These are phyloP conservation scores for human (Homo sapiens) DNA, from an alignment of 2,113 vertebrate species.

Conservation along the genomic window DNA sequence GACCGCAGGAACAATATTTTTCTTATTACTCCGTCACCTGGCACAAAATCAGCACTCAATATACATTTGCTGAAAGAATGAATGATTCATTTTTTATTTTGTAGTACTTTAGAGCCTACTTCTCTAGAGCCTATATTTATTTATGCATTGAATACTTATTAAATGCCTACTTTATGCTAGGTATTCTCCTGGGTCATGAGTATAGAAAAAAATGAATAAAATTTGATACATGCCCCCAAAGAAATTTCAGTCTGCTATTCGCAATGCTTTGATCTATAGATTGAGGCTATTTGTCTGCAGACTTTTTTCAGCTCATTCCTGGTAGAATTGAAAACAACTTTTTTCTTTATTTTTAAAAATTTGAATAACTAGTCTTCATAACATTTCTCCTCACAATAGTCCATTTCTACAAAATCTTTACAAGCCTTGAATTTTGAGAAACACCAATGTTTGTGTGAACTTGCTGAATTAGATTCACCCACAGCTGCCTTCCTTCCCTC, in stretches of 20 bases:
- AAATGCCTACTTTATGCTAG: neutral
- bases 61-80: neutral
- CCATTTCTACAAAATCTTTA: neutral
- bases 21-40: neutral
- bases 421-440: slow-evolving; percentile 33
- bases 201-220: slow-evolving; percentile 35
- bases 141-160: neutral
- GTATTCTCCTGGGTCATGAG: neutral
- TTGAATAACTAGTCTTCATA: neutral
- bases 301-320: neutral
- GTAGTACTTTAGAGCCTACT: neutral
- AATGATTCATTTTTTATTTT: slow-evolving; percentile 1
- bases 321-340: neutral
- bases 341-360: neutral
- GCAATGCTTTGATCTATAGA: neutral
- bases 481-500: too few relatives aligned
- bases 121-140: neutral
- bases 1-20: neutral
- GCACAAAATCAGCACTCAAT: neutral
- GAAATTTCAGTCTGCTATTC: neutral
- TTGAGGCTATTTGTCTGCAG: neutral
- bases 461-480: neutral
- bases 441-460: neutral
- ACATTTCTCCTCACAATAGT: neutral
- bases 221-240: neutral